Conservation (phyloP, 2,797 vertebrate species). For the Gobio occitaniae region DNA sequence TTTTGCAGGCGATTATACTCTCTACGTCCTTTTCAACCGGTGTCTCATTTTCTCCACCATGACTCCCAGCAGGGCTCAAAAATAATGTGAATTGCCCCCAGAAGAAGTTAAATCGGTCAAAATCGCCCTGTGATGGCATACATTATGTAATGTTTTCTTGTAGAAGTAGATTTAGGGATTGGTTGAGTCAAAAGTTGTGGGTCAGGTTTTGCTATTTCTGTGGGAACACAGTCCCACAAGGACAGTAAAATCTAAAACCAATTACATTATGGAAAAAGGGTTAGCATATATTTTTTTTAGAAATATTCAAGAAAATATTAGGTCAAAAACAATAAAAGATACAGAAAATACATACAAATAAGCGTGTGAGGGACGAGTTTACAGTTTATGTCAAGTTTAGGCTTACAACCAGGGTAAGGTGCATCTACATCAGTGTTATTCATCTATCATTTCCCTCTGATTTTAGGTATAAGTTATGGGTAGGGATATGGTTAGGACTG, state of each 20-base stretch:
- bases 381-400: too few species aligned
- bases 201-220: not conserved
- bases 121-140: not conserved
- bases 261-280: not conserved
- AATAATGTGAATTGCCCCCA: not conserved
- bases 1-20: conserved; percentile 22
- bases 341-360: not conserved
- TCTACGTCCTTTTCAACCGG: not conserved
- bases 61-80: not conserved
- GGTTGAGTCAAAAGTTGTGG: not conserved
- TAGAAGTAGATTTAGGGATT: not conserved
- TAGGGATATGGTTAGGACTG: too few species aligned
- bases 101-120: not conserved
- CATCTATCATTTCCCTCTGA: too few species aligned
- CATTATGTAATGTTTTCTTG: not conserved
- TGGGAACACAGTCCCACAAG: not conserved
- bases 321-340: not conserved
- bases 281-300: not conserved
- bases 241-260: not conserved
- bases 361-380: too few species aligned
- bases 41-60: conserved; percentile 1
- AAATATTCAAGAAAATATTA: not conserved
- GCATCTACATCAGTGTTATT: too few species aligned
- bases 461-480: too few species aligned
- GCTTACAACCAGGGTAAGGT: too few species aligned